phyloP scores from a whole-genome alignment of 2,113 vertebrate species.

The Solea senegalensis region DNA sequence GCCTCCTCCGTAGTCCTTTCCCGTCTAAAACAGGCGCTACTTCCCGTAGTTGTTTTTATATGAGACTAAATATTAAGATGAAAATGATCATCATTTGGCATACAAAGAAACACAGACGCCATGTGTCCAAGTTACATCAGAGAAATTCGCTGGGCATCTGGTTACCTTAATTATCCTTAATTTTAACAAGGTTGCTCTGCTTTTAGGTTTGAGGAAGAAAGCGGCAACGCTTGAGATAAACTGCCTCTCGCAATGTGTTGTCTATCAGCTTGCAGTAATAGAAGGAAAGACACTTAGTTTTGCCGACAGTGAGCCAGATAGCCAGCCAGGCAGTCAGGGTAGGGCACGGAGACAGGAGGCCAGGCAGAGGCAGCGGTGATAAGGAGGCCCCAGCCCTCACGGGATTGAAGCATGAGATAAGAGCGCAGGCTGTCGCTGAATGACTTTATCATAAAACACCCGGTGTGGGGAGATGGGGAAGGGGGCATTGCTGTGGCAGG shows the following conservation, averaged over 20 bases:
- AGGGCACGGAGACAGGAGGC: constrained; percentile 59
- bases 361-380: constrained; percentile 70
- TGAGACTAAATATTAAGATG: not conserved
- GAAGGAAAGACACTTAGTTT: constrained; percentile 51
- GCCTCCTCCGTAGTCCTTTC: constrained; percentile 34
- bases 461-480: constrained; percentile 7
- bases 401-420: constrained; percentile 75
- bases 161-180: constrained; percentile 15
- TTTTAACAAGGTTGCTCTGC: constrained; percentile 23
- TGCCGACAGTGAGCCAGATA: constrained; percentile 50
- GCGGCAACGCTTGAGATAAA: constrained; percentile 26
- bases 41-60: constrained; percentile 46
- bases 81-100: not conserved
- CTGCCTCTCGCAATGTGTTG: constrained; percentile 23
- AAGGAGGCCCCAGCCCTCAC: constrained; percentile 74
- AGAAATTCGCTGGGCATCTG: constrained; percentile 29
- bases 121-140: not conserved
- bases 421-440: constrained; percentile 67
- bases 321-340: constrained; percentile 48
- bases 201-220: constrained; percentile 14
- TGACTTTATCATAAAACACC: constrained; percentile 77
- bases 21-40: constrained; percentile 44
- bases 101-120: constrained; percentile 7
- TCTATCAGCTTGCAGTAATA: constrained; percentile 41
- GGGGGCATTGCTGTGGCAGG: constrained; percentile 30